Base-by-base conservation (phyloP, 1,140 invertebrate genomes). In the Aphaenogaster rudis region DNA sequence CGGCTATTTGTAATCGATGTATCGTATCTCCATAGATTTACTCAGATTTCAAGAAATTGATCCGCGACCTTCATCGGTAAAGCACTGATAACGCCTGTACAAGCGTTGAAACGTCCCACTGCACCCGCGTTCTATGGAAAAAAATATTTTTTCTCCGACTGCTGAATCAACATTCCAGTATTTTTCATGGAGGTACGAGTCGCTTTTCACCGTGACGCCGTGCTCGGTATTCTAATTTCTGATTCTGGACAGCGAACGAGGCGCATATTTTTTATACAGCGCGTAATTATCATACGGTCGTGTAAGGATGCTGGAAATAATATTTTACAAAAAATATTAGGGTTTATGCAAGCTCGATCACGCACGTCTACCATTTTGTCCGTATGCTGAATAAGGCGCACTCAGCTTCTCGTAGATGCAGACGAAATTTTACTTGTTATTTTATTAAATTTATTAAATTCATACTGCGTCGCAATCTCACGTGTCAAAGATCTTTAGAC, bases 141-240 rank as follows among this genome's bases (percentile, higher is more conserved):
- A 84, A 84, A 84, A 84, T 84, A 84, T 84, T 84, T 84, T 84
- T 84, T 84, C 80, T 84, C 64, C 69, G 67, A 72, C 80, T 71
- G 69, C 72, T 84, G 80, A 84, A 84, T 84, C 80, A 84, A 84
- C 80, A 74, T 74, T 84, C 80, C 80, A 84, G 80, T 84, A 84
- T 84, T 84, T 84, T 84, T 61, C 69, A 84, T 84, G 57, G 80
- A 84, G 67, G 80, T 84, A 84, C 80, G 52, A 84, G 80, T 84
- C 80, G 80, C 80, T 84, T 74, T 84, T 84, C 80, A 84, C 69
- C 80, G 80, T 74, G 54, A 82, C 52, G 80, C 67, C 67, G 67
- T 82, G 80, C 80, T 74, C 54, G 28, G 80, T 84, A 84, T 84
- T 74, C 80, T 84, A 84, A 84, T 84, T 84, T 84, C 69, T 84